Base-by-base conservation (phyloP, 2,888 invertebrate genomes). In the Protonemura montana region DNA sequence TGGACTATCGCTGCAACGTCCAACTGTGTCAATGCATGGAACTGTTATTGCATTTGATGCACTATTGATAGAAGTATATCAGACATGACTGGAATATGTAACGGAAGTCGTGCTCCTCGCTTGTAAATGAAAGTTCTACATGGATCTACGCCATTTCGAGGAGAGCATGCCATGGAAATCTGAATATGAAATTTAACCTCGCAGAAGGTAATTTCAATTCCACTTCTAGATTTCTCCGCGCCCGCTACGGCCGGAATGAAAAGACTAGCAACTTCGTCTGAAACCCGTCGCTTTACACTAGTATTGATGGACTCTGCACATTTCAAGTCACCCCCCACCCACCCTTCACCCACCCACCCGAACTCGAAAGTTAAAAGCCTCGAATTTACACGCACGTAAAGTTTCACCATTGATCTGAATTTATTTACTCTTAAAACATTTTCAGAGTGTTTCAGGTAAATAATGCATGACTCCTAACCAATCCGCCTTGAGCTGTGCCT, bases 31-130 rank as follows among this genome's bases (percentile, higher is more conserved):
- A 59, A 59, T 10, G 59, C 16, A 59, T 7, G 59, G 21, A 59
- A 59, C 59, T 59, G 59, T 59, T 59, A 59, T 59, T 59, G 59
- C 59, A 59, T 59, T 59, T 59, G 59, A 59, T 59, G 59, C 59
- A 59, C 16, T 59, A 59, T 59, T 59, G 59, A 59, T 59, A 59
- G 59, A 59, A 59, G 59, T 59, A 59, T 21, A 41, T 41, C 16
- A 21, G 21, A 59, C 59, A 59, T 59, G 59, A 13, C 59, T 59
- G 16, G 59, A 59, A 59, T 59, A 21, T 21, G 59, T 10, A 59
- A 21, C 5, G 59, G 59, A 10, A 59, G 7, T 21, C 59, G 6
- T 13, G 21, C 59, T 59, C 13, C 1, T 21, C 13, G 59, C 13
- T 59, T 59, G 59, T 59, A 59, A 59, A 59, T 21, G 59, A 59